Evolutionary conservation across 2,888 invertebrate genomes (phyloP), one percentile per base, ranked within the genome.

Genomic region (Amphimallon solstitiale): DNA sequence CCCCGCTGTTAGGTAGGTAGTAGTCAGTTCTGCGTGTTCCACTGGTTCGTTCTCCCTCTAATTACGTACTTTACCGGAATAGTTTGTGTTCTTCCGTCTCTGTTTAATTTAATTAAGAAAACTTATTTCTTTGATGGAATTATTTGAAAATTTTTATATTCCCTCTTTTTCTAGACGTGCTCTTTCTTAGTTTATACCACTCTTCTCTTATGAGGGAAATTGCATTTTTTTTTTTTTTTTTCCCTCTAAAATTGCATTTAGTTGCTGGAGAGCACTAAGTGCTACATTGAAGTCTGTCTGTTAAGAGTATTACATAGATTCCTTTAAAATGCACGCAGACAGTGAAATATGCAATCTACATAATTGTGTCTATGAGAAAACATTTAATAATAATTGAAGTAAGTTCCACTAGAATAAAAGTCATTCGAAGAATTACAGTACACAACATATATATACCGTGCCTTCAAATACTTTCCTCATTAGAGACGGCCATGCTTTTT

Each of bases 61-160:
- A 56, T 56, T 56, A 56, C 56, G 21, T 56, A 56, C 56, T 56
- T 56, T 9, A 14, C 21, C 12, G 40, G 29, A 56, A 56, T 56
- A 56, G 56, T 56, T 56, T 60, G 63, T 35, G 17, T 51, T 61
- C 2, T 46, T 73, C 73, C 76, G 77, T 75, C 76, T 70, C 74
- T 73, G 75, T 78, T 79, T 80, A 78, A 80, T 80, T 79, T 78
- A 79, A 79, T 79, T 79, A 79, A 79, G 77, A 76, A 65, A 67
- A 65, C 64, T 67, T 67, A 77, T 67, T 67, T 61, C 64, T 56
- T 56, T 52, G 60, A 45, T 35, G 49, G 63, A 67, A 67, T 67
- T 67, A 66, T 66, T 63, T 62, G 59, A 49, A 21, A 23, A 66
- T 62, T 66, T 63, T 66, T 66, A 61, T 48, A 35, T 65, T 61